These are phyloP conservation scores for Nycticebus coucang DNA, from an alignment of 2,113 vertebrate genomes.

Conservation along the genomic window DNA sequence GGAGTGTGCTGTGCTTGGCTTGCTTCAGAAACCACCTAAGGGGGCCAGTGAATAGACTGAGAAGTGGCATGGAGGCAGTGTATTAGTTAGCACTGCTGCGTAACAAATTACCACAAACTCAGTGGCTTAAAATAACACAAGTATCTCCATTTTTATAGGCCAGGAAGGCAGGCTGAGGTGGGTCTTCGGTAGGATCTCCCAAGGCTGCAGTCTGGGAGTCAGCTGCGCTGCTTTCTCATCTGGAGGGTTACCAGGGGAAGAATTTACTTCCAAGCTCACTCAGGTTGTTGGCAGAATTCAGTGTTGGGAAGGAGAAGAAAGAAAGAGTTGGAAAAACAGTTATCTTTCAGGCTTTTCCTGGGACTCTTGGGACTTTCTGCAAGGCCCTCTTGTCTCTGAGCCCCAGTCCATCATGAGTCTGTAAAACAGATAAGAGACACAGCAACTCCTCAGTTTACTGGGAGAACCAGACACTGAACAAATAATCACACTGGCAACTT, in stretches of 20 bases:
- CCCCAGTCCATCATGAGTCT: background rate
- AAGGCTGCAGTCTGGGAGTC: rapidly evolving
- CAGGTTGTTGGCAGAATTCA: background rate
- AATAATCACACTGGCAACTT: background rate
- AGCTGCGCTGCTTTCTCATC: background rate
- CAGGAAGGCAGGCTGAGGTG: background rate
- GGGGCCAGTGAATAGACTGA: background rate
- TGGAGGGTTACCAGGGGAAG: background rate
- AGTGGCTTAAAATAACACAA: background rate
- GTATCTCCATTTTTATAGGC: background rate
- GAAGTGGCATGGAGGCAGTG: too few species aligned
- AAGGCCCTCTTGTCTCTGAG: background rate
- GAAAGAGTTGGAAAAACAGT: background rate
- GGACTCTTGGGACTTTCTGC: background rate
- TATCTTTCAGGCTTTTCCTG: background rate
- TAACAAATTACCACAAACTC: background rate
- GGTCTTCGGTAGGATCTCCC: background rate
- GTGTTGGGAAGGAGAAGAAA: background rate
- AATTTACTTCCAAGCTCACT: background rate
- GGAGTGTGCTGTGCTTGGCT: background rate
- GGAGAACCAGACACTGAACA: background rate
- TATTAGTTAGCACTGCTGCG: rapidly evolving
- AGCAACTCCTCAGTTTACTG: background rate
- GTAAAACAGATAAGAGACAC: background rate
- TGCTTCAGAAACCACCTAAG: background rate